Conservation (phyloP, 2,797 vertebrate species). For the Micromesistius poutassou region DNA sequence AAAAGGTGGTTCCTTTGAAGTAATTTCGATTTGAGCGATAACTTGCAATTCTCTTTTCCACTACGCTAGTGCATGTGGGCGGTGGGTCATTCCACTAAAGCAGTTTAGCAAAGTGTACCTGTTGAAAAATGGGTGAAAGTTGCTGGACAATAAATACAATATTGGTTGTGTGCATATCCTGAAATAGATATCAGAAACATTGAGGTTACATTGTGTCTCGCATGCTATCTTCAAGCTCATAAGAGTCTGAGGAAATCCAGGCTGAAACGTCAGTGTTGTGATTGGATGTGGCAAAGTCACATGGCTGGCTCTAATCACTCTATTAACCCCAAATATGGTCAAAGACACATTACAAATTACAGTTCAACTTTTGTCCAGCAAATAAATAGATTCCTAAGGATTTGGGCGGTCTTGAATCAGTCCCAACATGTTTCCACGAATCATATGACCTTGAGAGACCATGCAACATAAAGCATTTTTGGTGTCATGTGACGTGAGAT, state of each 20-base stretch:
- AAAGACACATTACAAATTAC: not conserved
- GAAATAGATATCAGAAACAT: not conserved
- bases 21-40: not conserved
- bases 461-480: not conserved
- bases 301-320: too few relatives aligned
- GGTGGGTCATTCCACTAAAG: not conserved
- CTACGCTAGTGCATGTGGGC: not conserved
- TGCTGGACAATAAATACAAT: not conserved
- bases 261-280: not conserved
- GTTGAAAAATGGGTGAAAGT: not conserved
- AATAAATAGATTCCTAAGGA: not conserved
- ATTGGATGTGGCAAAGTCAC: not conserved
- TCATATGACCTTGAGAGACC: not conserved
- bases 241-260: not conserved
- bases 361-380: not conserved
- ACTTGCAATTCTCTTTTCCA: too few relatives aligned
- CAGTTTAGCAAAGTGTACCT: not conserved
- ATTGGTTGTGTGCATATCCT: not conserved
- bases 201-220: not conserved
- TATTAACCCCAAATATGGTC: not conserved
- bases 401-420: not conserved
- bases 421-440: not conserved
- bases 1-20: not conserved
- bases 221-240: not conserved
- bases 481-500: not conserved